A percentile compares a stretch with the other conserved stretches of the same genome.
Conservation (phyloP, 1,140 invertebrate genomes). For the Helicoverpa armigera region DNA sequence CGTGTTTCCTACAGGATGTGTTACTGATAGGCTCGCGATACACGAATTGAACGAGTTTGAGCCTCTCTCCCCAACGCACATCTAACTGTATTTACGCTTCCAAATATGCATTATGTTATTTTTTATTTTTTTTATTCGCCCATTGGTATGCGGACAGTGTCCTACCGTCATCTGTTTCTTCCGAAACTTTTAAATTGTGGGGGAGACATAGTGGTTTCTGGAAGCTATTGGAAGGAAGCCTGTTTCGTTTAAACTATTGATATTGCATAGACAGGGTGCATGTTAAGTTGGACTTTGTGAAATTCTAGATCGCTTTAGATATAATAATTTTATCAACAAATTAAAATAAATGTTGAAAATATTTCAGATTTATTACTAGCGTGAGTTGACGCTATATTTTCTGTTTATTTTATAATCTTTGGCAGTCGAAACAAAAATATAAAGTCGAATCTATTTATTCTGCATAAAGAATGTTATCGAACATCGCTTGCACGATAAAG, state of each 20-base stretch:
- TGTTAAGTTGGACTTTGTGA: neutral
- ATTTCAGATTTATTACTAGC: neutral
- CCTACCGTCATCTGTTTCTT: conserved; percentile 77
- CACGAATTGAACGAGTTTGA: conserved; percentile 58
- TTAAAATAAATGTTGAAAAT: neutral
- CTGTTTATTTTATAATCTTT: neutral
- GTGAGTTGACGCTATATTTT: neutral
- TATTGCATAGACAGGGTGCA: conserved; percentile 26
- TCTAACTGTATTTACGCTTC: conserved; percentile 75
- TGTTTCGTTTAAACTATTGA: conserved; percentile 34
- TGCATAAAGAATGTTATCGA: conserved; percentile 16
- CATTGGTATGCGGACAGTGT: conserved; percentile 79
- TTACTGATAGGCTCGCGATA: conserved; percentile 70
- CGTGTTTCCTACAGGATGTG: conserved; percentile 77
- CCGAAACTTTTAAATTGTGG: conserved; percentile 75
- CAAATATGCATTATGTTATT: conserved; percentile 75
- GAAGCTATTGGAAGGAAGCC: conserved; percentile 33
- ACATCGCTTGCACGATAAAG: conserved; percentile 4
- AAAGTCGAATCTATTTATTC: conserved; percentile 6
- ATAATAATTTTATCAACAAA: neutral
- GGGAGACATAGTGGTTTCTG: conserved; percentile 61
- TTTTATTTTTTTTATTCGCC: conserved; percentile 67
- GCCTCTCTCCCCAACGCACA: conserved; percentile 54
- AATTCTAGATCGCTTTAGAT: neutral
- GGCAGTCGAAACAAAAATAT: neutral